phyloP scores from a whole-genome alignment of 2,888 invertebrate species.

The Andrena bicolor region DNA sequence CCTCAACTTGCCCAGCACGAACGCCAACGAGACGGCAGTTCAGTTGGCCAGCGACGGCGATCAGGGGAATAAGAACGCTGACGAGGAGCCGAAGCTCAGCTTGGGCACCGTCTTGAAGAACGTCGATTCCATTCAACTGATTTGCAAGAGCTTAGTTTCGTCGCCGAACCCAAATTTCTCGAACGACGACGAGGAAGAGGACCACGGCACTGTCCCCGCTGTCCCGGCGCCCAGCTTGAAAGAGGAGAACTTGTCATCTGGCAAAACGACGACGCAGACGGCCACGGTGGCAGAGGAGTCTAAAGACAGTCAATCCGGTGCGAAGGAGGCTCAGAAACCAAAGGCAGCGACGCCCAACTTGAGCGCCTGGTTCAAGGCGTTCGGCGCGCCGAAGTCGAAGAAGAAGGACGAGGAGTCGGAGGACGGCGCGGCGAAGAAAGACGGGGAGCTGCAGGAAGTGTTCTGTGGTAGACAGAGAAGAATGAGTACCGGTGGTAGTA shows the following conservation, averaged over 20 bases:
- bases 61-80: conserved; percentile 81
- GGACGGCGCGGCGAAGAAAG: conserved; percentile 84
- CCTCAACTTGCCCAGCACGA: conserved; percentile 86
- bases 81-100: conserved; percentile 91
- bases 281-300: conserved; percentile 75
- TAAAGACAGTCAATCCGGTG: conserved; percentile 63
- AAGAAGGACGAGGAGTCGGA: conserved; percentile 86
- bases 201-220: conserved; percentile 72
- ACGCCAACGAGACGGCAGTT: conserved; percentile 81
- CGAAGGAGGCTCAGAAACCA: conserved; percentile 86
- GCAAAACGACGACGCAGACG: conserved; percentile 73
- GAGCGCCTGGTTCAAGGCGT: conserved; percentile 97
- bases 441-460: conserved; percentile 83
- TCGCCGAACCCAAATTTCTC: conserved; percentile 82
- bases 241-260: conserved; percentile 74
- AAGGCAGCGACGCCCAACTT: conserved; percentile 92
- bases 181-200: conserved; percentile 84
- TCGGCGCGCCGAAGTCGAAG: conserved; percentile 93
- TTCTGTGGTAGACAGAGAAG: conserved; percentile 85
- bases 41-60: conserved; percentile 87
- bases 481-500: conserved; percentile 82
- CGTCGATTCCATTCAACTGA: conserved; percentile 82
- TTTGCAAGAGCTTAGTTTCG: conserved; percentile 82
- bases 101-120: conserved; percentile 91
- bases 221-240: conserved; percentile 69